Evolutionary conservation across 2,888 invertebrate genomes (phyloP).

Genomic region (Protula sp.): DNA sequence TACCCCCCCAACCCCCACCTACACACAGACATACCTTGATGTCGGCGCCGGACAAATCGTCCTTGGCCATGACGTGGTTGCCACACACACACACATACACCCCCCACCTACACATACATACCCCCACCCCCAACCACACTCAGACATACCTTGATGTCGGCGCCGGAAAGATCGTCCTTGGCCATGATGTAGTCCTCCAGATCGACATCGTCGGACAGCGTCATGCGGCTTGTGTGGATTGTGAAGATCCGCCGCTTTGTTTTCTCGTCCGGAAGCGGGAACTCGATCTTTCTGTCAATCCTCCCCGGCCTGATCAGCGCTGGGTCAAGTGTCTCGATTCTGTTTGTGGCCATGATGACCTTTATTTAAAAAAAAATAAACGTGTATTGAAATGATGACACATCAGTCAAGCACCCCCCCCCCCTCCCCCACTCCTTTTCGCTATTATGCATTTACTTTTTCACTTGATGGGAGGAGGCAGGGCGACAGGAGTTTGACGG

Average conservation of each 20-base stretch:
- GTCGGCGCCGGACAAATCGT: conserved; percentile 86
- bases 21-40: too few relatives aligned
- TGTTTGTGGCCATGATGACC: conserved; percentile 57
- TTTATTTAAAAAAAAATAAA: conserved; percentile 15
- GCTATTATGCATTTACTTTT: too few relatives aligned
- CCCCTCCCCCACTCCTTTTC: too few relatives aligned
- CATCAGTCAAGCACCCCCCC: too few relatives aligned
- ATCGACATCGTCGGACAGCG: conserved; percentile 91
- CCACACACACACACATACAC: too few relatives aligned
- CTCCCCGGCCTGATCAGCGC: conserved; percentile 97
- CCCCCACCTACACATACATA: too few relatives aligned
- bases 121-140: too few relatives aligned
- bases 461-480: too few relatives aligned
- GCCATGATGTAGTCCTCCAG: conserved; percentile 97
- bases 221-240: conserved; percentile 99
- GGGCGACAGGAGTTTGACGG: too few relatives aligned
- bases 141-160: conserved; percentile 59
- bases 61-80: conserved; percentile 98
- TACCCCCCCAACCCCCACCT: too few relatives aligned
- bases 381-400: too few relatives aligned
- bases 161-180: conserved; percentile 96
- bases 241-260: conserved; percentile 88
- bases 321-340: conserved; percentile 97
- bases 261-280: conserved; percentile 97
- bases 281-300: conserved; percentile 98